Evolutionary conservation across 2,797 vertebrate species (phyloP).

Genomic region (Pitangus sulphuratus): DNA sequence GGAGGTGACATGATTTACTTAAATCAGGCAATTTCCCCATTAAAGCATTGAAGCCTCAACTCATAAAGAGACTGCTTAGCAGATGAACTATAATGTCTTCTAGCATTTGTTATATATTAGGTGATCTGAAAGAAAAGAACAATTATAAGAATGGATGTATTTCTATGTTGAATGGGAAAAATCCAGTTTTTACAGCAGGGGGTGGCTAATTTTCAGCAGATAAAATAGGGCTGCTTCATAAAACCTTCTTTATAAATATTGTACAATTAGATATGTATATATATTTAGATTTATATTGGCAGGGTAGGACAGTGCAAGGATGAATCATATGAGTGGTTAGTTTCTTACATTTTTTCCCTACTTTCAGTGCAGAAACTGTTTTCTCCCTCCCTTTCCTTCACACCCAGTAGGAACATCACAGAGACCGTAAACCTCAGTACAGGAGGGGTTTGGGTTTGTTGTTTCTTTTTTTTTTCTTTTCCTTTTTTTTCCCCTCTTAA

Average conservation of each 20-base stretch:
- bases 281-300: not conserved
- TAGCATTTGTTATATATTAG: conserved; percentile 64
- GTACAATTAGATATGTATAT: conserved; percentile 42
- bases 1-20: conserved; percentile 70
- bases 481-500: not conserved
- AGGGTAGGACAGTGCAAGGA: conserved; percentile 5
- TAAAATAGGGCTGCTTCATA: conserved; percentile 27
- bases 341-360: not conserved
- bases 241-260: conserved; percentile 21
- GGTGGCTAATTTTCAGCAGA: conserved; percentile 57
- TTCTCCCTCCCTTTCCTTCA: not conserved
- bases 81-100: conserved; percentile 53
- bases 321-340: not conserved
- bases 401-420: not conserved
- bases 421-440: not conserved
- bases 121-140: conserved; percentile 71
- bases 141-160: conserved; percentile 69
- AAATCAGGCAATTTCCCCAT: conserved; percentile 69
- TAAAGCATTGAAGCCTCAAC: conserved; percentile 57
- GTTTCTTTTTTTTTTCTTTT: rapidly evolving
- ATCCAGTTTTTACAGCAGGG: conserved; percentile 50
- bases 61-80: conserved; percentile 65
- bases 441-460: not conserved
- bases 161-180: conserved; percentile 36
- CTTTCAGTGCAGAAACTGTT: not conserved